A percentile compares a stretch with the other conserved stretches of the same genome.
These are phyloP conservation scores for Epirrhoe alternata DNA, from an alignment of 2,888 invertebrate species.

Conservation along the genomic window DNA sequence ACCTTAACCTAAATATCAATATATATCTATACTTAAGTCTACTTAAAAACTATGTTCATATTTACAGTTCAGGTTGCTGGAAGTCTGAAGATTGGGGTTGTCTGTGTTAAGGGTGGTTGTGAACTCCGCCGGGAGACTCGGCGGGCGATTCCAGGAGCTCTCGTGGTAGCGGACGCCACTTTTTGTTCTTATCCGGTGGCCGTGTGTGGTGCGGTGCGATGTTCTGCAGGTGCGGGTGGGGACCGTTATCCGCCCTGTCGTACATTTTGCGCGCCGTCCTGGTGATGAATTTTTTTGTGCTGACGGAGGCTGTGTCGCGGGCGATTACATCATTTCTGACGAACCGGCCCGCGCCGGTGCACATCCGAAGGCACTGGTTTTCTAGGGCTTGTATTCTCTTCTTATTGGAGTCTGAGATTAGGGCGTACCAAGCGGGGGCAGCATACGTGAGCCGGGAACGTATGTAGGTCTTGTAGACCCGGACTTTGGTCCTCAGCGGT, in stretches of 20 bases:
- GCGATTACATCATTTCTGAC: neutral
- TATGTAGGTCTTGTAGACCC: neutral
- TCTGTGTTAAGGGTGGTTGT: neutral
- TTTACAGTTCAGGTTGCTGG: no score
- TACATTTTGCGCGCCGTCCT: neutral
- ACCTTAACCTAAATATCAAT: neutral
- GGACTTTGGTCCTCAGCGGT: conserved; percentile 9
- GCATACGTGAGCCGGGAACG: neutral
- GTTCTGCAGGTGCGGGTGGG: neutral
- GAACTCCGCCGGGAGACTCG: neutral
- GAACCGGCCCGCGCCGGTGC: neutral
- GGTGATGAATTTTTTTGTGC: neutral
- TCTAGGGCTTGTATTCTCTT: neutral
- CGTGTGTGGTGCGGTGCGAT: neutral
- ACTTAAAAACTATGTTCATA: no score
- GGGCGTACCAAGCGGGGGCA: neutral
- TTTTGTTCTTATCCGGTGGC: neutral
- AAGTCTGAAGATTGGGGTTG: no score
- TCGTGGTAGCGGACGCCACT: neutral
- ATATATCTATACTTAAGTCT: neutral
- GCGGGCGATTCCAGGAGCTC: neutral
- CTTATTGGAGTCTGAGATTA: neutral
- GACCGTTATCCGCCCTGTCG: conserved; percentile 5
- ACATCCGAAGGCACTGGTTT: neutral
- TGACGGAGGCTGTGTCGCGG: neutral